Evolutionary conservation across 64 coral and sea anemone species (phyloP).

Genomic region (Acropora tenuis): DNA sequence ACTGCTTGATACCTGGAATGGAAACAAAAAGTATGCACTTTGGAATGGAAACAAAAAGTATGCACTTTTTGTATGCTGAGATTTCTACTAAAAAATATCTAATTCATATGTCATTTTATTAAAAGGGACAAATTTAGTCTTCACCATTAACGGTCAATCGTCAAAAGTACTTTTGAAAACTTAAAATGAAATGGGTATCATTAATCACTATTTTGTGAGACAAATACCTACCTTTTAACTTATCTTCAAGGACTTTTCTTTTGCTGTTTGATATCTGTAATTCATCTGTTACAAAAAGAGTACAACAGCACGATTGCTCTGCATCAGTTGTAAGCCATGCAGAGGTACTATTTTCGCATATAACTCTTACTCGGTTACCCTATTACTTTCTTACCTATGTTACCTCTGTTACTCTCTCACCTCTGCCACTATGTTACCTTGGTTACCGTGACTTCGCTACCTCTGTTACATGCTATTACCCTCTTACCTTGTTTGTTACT

Average conservation of each 20-base stretch:
- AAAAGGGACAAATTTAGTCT: background rate
- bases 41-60: background rate
- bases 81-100: background rate
- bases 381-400: too few species aligned
- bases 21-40: background rate
- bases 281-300: background rate
- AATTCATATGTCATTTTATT: background rate
- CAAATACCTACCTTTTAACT: background rate
- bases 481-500: too few species aligned
- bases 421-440: too few species aligned
- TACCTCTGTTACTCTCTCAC: too few species aligned
- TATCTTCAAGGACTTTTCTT: conserved; percentile 13
- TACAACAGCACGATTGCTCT: background rate
- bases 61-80: too few species aligned
- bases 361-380: too few species aligned
- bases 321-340: too few species aligned
- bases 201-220: background rate
- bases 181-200: background rate
- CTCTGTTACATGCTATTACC: too few species aligned
- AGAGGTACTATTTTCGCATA: too few species aligned
- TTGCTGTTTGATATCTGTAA: background rate
- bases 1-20: conserved; percentile 14
- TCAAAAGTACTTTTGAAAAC: background rate
- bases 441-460: too few species aligned
- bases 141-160: background rate